These are phyloP conservation scores for Parascotia fuliginaria DNA, from an alignment of 2,888 invertebrate genomes.

Conservation along the genomic window DNA sequence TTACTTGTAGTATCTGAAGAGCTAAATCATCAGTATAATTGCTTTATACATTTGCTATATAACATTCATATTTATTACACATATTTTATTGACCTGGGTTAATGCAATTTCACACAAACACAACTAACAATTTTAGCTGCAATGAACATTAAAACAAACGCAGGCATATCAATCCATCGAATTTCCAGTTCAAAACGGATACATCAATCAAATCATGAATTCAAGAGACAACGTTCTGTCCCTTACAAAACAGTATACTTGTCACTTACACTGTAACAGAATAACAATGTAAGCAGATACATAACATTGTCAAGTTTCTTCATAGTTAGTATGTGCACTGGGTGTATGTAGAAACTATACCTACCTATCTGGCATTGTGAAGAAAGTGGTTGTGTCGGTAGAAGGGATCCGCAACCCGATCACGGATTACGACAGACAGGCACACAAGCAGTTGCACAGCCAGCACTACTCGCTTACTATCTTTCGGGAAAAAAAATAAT, in stretches of 20 bases:
- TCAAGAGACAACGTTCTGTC: background rate
- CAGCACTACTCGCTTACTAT: conserved; percentile 4
- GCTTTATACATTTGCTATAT: no score
- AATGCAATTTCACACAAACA: no score
- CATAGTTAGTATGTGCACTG: conserved; percentile 33
- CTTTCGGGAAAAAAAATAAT: background rate
- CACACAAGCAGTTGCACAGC: conserved; percentile 14
- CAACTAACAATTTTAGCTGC: no score
- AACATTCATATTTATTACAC: no score
- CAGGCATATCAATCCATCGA: no score
- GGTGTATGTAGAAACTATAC: conserved; percentile 19
- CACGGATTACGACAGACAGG: conserved; percentile 5
- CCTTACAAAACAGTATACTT: background rate
- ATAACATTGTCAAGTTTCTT: conserved; percentile 29
- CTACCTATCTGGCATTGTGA: conserved; percentile 9
- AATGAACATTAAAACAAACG: no score
- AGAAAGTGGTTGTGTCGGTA: conserved; percentile 30
- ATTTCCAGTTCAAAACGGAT: no score
- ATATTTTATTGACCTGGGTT: no score
- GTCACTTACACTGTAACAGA: conserved; percentile 8
- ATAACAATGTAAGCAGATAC: conserved; percentile 27
- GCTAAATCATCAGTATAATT: no score
- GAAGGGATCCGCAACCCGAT: conserved; percentile 28
- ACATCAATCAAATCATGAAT: background rate
- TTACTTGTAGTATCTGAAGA: no score